Evolutionary conservation across 1,140 invertebrate genomes (phyloP).

Genomic region (Pristionchus pacificus): DNA sequence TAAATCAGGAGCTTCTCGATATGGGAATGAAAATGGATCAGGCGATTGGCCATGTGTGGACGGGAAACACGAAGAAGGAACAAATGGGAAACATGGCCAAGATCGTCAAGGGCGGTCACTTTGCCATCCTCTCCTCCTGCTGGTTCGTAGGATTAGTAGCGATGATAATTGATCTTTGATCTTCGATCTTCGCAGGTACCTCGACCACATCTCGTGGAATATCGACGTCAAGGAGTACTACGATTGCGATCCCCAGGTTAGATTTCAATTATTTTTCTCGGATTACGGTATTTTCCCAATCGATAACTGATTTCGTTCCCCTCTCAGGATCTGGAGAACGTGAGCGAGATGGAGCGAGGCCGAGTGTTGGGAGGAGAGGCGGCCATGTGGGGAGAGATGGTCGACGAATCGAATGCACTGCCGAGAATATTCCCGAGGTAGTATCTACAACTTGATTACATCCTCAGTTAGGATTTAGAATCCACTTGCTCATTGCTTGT

Average conservation of each 20-base stretch:
- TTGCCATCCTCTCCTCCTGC: constrained; percentile 57
- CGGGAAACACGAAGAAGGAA: constrained; percentile 40
- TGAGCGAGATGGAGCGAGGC: not conserved
- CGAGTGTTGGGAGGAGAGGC: constrained; percentile 73
- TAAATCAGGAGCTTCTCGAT: not conserved
- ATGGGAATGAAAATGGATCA: constrained; percentile 37
- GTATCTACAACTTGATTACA: constrained; percentile 41
- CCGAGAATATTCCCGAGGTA: constrained; percentile 20
- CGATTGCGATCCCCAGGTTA: constrained; percentile 56
- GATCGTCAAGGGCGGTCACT: constrained; percentile 64
- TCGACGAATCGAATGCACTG: constrained; percentile 56
- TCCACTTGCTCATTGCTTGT: too few species aligned
- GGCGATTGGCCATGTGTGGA: constrained; percentile 62
- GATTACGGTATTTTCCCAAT: too few species aligned
- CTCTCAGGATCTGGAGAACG: not conserved
- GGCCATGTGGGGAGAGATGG: constrained; percentile 75
- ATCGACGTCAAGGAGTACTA: constrained; percentile 41
- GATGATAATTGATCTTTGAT: too few species aligned
- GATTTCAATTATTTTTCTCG: constrained; percentile 40
- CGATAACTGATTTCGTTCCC: too few species aligned
- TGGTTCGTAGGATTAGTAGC: constrained; percentile 59
- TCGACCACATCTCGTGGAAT: constrained; percentile 52
- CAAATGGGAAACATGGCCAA: constrained; percentile 59
- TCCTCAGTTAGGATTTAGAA: too few species aligned
- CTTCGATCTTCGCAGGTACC: constrained; percentile 64